phyloP scores from a whole-genome alignment of 2,113 vertebrate genomes.

The Rhinolophus sinicus region DNA sequence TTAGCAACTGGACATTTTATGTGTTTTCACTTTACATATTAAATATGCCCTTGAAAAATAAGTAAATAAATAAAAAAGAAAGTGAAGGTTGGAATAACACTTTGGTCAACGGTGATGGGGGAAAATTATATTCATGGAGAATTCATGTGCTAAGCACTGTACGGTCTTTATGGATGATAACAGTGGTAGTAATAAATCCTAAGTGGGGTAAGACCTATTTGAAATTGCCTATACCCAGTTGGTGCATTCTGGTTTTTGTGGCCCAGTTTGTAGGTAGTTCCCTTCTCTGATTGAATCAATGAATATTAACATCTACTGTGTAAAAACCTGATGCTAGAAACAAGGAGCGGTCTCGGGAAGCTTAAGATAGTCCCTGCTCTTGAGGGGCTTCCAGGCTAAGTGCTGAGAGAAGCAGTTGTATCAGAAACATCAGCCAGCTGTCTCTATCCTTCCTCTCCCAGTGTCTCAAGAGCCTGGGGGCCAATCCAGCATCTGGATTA shows the following conservation, averaged over 20 bases:
- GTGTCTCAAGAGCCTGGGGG: background rate
- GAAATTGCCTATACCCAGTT: background rate
- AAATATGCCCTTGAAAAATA: background rate
- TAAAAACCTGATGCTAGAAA: background rate
- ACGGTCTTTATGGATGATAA: background rate
- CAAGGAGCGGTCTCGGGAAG: background rate
- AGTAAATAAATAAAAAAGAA: background rate
- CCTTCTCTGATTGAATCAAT: background rate
- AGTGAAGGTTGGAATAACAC: background rate
- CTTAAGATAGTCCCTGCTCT: background rate
- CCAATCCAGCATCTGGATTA: background rate
- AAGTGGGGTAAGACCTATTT: background rate
- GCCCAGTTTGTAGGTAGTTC: background rate
- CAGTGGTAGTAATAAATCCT: background rate
- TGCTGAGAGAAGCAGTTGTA: background rate
- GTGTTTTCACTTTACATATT: constrained; percentile 4
- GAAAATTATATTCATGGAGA: background rate
- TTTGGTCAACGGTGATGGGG: background rate
- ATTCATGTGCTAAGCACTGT: background rate
- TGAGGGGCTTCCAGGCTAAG: background rate
- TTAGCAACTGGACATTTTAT: background rate
- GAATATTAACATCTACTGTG: background rate
- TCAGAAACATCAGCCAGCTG: background rate
- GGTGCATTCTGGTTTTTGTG: background rate
- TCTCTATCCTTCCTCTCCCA: background rate